These are phyloP conservation scores for Tringa solitaria DNA, from an alignment of 2,113 vertebrate species.

Conservation along the genomic window DNA sequence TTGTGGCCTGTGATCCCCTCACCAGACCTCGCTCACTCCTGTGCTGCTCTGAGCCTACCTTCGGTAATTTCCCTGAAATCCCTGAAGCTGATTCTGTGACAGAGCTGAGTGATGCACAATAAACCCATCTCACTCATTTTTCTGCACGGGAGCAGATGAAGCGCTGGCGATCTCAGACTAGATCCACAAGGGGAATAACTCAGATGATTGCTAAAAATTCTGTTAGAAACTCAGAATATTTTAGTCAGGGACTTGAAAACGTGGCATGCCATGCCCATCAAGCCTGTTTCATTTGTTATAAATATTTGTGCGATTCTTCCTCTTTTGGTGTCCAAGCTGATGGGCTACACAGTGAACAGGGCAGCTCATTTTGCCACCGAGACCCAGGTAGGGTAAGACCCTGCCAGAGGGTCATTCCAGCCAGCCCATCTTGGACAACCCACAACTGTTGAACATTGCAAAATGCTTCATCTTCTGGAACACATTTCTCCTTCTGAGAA, in stretches of 20 bases:
- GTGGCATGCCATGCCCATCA: not conserved
- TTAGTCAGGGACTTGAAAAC: not conserved
- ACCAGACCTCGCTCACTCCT: not conserved
- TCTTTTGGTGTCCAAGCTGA: not conserved
- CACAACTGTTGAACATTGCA: not conserved
- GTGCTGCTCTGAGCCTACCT: rapidly evolving
- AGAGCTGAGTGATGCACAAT: not conserved
- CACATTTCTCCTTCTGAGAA: not conserved
- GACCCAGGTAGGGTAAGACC: rapidly evolving
- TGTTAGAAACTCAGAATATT: not conserved
- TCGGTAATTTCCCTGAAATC: not conserved
- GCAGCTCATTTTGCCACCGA: rapidly evolving
- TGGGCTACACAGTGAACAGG: not conserved
- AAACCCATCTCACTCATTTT: not conserved
- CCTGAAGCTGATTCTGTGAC: not conserved
- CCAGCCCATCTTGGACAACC: not conserved
- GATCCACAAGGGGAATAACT: not conserved
- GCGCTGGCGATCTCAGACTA: not conserved
- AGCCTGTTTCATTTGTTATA: not conserved
- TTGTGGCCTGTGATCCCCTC: not conserved
- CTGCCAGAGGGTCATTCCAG: not conserved
- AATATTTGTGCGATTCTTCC: not conserved
- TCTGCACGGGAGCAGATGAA: not conserved
- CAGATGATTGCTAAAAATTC: not conserved
- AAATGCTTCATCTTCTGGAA: not conserved